These are phyloP conservation scores for Lophochroa leadbeateri DNA, from an alignment of 2,113 vertebrate genomes.

Conservation along the genomic window DNA sequence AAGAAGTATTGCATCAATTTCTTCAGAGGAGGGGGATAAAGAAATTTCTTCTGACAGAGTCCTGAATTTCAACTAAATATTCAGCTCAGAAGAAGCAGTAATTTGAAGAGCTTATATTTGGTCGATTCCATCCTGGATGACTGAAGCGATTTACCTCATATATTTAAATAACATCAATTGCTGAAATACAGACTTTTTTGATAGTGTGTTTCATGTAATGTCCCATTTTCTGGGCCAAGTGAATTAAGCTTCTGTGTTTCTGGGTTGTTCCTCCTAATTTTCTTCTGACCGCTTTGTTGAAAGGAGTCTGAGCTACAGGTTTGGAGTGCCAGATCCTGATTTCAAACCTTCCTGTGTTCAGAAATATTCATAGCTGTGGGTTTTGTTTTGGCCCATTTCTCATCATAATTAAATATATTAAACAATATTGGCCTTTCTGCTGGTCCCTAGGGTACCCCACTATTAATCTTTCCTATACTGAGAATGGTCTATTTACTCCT, in stretches of 20 bases:
- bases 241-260: background rate
- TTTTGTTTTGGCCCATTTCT: background rate
- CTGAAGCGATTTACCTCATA: background rate
- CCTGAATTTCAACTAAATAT: background rate
- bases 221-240: background rate
- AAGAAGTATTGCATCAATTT: background rate
- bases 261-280: background rate
- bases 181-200: background rate
- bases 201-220: background rate
- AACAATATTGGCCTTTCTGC: background rate
- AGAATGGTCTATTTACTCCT: slow-evolving; percentile 3
- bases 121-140: background rate
- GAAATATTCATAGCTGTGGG: background rate
- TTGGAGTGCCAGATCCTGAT: background rate
- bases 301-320: background rate
- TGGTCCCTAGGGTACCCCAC: slow-evolving; percentile 1
- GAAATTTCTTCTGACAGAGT: background rate
- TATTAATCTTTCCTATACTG: background rate
- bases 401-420: background rate
- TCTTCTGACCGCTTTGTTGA: background rate
- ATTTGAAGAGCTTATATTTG: background rate
- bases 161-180: background rate
- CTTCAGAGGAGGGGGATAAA: background rate
- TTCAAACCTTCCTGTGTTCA: background rate
- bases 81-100: background rate